A percentile compares a stretch with the other conserved stretches of the same genome.
These are phyloP conservation scores for Philopedon plagiatum DNA, from an alignment of 2,888 invertebrate species.

Conservation along the genomic window DNA sequence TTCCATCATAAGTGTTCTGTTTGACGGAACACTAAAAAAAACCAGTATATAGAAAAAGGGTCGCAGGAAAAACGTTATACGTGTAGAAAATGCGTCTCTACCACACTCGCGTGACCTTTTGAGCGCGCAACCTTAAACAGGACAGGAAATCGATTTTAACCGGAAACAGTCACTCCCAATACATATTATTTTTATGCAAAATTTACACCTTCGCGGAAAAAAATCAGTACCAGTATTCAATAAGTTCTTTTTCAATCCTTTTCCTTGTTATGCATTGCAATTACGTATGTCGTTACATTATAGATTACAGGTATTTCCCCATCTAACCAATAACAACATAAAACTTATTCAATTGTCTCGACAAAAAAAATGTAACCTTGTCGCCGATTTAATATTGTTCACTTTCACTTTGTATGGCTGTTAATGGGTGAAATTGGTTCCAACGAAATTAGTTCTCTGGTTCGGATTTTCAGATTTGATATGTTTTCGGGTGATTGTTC, in stretches of 20 bases:
- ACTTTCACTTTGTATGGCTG: slow-evolving; percentile 33
- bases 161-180: background rate
- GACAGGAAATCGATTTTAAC: background rate
- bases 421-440: slow-evolving; percentile 27
- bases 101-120: too few relatives aligned
- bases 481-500: background rate
- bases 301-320: slow-evolving; percentile 36
- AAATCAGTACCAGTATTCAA: background rate
- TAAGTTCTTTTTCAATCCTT: slow-evolving; percentile 12
- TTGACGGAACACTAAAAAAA: too few relatives aligned
- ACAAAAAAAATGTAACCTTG: slow-evolving; percentile 47
- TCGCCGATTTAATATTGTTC: slow-evolving; percentile 40
- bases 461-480: background rate
- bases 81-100: too few relatives aligned
- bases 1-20: too few relatives aligned
- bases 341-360: slow-evolving; percentile 42
- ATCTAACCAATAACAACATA: slow-evolving; percentile 28
- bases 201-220: background rate
- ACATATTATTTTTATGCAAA: background rate
- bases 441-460: slow-evolving; percentile 5
- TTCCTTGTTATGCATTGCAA: slow-evolving; percentile 31
- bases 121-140: background rate
- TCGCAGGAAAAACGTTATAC: too few relatives aligned
- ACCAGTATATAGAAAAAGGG: too few relatives aligned
- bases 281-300: slow-evolving; percentile 35